Percentiles rank a stretch among this genome's conserved stretches.
Conservation (phyloP, 2,888 invertebrate genomes). For the Merodon equestris region DNA sequence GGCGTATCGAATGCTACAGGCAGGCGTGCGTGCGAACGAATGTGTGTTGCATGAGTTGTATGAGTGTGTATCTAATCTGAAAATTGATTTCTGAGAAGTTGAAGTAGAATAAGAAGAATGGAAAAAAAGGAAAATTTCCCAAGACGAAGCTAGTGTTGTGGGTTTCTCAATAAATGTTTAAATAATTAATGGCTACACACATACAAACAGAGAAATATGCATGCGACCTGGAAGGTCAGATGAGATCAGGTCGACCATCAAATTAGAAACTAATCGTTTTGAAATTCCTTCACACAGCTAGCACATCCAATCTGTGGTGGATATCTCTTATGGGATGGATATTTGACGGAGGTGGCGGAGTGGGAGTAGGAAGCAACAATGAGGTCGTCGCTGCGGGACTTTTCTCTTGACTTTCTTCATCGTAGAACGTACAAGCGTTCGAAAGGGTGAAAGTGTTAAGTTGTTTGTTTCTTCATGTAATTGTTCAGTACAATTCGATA, state of each 20-base stretch:
- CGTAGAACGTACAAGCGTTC: slow-evolving; percentile 40
- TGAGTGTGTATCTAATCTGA: slow-evolving; percentile 52
- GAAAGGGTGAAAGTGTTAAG: slow-evolving; percentile 60
- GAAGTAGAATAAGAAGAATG: no score
- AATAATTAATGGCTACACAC: slow-evolving; percentile 64
- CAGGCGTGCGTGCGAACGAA: background rate
- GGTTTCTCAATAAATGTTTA: slow-evolving; percentile 64
- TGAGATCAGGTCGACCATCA: slow-evolving; percentile 63
- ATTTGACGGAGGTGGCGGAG: background rate
- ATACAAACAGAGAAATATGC: background rate
- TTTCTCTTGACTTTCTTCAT: background rate
- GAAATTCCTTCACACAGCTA: slow-evolving; percentile 50
- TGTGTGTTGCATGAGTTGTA: no score
- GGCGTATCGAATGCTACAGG: background rate
- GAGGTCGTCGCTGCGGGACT: slow-evolving; percentile 11
- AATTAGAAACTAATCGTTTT: slow-evolving; percentile 68
- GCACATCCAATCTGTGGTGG: slow-evolving; percentile 20
- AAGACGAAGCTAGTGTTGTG: slow-evolving; percentile 43
- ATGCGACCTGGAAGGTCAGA: slow-evolving; percentile 57
- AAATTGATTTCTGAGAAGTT: slow-evolving; percentile 50
- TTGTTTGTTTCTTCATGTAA: slow-evolving; percentile 26
- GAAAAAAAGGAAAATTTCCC: slow-evolving; percentile 13
- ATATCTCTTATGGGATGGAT: background rate
- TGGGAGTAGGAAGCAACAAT: slow-evolving; percentile 28
- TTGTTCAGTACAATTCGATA: slow-evolving; percentile 43